Base-by-base conservation (phyloP, 2,888 invertebrate genomes). In the Hemistola chrysoprasaria region DNA sequence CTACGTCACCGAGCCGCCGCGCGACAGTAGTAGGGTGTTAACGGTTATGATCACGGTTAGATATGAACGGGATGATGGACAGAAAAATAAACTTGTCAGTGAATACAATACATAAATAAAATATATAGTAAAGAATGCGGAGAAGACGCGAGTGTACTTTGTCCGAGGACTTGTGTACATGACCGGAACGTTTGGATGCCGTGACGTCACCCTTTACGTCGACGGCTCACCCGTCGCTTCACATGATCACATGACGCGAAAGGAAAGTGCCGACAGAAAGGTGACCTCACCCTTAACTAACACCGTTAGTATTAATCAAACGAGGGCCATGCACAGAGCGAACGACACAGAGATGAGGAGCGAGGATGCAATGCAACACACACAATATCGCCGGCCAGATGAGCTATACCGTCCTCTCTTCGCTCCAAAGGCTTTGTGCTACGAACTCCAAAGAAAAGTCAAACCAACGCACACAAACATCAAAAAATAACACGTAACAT, bases 361-460 rank as follows among this genome's bases (percentile, higher is more conserved):
- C 75, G 64, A 71, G 71, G 68, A 68, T 63, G 78, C 75, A 72
- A 70, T 16, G 41, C 79, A 78, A 80, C 81, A 83, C 84, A 82
- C 83, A 87, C 88, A 82, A 81, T 56, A 85, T 80, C 85, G 77
- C 81, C 86, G 87, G 83, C 88, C 88, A 88, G 87, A 51, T 81
- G 86, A 87, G 84, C 87, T 83, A 58, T 56, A 58, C 59, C 60
- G 65, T 30, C 34, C 11, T 30, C 8, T 32, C 20, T 8, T 21
- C 28, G 36, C 27, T 50, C 54, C 60, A 60, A 52, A 48, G 53
- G n/a, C 50, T 16, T 24, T 35, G 40, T 51, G 62, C 82, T 80
- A 83, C 76, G 74, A 69, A 82, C 82, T 82, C 78, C 69, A 70
- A 72, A 77, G 57, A 75, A 62, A 71, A 56, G 60, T 72, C 65